Conservation (phyloP, 2,888 invertebrate genomes). For the Dermolepida albohirtum region DNA sequence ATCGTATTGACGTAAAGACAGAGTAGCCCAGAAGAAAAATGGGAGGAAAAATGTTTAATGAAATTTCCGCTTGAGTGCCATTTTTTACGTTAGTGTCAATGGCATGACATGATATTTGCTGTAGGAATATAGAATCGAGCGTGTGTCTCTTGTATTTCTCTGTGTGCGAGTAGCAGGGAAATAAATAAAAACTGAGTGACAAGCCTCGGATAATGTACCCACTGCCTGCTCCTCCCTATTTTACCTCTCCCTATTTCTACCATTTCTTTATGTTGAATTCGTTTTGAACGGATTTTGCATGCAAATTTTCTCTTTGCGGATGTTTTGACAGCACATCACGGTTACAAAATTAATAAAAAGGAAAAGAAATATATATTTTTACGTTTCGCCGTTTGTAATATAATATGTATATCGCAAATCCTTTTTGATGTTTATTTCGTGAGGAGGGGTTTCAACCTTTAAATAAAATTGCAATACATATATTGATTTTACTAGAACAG, state of each 20-base stretch:
- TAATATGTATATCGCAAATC: neutral
- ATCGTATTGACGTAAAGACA: too few species aligned
- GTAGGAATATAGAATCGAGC: too few species aligned
- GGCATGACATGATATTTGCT: slow-evolving; percentile 18
- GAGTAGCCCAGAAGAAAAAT: too few species aligned
- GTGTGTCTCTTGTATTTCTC: too few species aligned
- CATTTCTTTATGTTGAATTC: slow-evolving; percentile 17
- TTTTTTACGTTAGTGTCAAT: slow-evolving; percentile 34
- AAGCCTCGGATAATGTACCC: slow-evolving; percentile 21
- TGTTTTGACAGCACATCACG: slow-evolving; percentile 31
- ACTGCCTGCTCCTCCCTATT: neutral
- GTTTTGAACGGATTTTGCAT: slow-evolving; percentile 24
- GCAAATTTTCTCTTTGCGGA: slow-evolving; percentile 29
- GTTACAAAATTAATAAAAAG: slow-evolving; percentile 26
- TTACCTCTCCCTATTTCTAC: neutral
- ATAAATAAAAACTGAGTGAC: slow-evolving; percentile 28
- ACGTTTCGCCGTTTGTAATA: neutral
- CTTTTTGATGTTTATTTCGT: too few species aligned
- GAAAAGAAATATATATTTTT: slow-evolving; percentile 1
- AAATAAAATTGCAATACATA: too few species aligned
- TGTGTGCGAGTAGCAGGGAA: neutral
- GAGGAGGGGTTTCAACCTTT: too few species aligned
- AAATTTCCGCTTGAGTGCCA: slow-evolving; percentile 32
- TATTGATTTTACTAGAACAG: too few species aligned
- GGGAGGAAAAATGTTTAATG: slow-evolving; percentile 29